phyloP scores from a whole-genome alignment of 92 coral and sea anemone genomes.

The Diadumene lineata region DNA sequence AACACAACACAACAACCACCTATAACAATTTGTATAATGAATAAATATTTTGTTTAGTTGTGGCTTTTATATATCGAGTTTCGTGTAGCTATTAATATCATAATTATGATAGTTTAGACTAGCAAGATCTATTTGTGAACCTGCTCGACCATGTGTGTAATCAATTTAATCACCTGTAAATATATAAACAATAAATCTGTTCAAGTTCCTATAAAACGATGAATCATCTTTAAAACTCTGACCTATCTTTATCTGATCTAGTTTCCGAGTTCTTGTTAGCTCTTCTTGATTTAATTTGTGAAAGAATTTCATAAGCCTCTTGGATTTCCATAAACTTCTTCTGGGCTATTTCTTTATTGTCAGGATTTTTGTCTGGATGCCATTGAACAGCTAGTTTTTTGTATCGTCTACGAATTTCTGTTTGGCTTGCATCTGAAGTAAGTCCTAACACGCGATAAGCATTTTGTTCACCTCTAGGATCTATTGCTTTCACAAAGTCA shows the following conservation, averaged over 20 bases:
- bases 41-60: too few relatives aligned
- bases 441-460: conserved; percentile 86
- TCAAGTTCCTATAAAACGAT: conserved; percentile 26
- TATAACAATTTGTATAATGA: too few relatives aligned
- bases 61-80: background rate
- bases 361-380: conserved; percentile 86
- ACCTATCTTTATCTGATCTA: conserved; percentile 62
- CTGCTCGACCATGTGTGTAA: conserved; percentile 2
- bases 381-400: conserved; percentile 89
- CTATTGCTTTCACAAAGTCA: conserved; percentile 92
- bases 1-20: too few relatives aligned
- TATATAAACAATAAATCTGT: conserved; percentile 13
- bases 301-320: conserved; percentile 94
- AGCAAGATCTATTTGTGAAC: conserved; percentile 10
- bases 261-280: conserved; percentile 72
- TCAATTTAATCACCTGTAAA: conserved; percentile 18
- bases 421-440: conserved; percentile 81
- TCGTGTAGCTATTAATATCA: background rate
- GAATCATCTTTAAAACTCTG: conserved; percentile 42
- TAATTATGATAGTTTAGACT: conserved; percentile 1
- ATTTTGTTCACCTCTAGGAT: conserved; percentile 98
- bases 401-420: conserved; percentile 85
- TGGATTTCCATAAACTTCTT: conserved; percentile 93
- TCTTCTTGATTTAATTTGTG: conserved; percentile 74
- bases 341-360: conserved; percentile 80